Evolutionary conservation across 2,888 invertebrate genomes (phyloP), one percentile per base, ranked within the genome.

Genomic region (Chaetoderma sp.): DNA sequence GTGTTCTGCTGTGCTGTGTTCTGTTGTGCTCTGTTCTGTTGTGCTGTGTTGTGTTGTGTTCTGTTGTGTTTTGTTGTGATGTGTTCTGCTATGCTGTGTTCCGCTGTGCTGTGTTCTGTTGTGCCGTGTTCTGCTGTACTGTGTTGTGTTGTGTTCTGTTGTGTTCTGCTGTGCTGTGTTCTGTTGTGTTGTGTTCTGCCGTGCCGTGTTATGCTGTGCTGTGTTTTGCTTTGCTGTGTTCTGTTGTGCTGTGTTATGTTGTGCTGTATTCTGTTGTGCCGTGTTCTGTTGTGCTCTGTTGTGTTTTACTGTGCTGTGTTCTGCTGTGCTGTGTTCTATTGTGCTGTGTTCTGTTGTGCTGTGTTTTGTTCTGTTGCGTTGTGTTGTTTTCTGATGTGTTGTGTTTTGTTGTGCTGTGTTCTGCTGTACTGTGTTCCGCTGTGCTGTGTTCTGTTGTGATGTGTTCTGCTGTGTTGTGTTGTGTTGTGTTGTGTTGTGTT

Each of bases 231-330:
- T 60, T 30, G 65, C 60, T n/a, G 58, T 30, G 58, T 66, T 16
- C n/a, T n/a, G n/a, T n/a, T n/a, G n/a, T n/a, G n/a, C n/a, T n/a
- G n/a, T n/a, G n/a, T n/a, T n/a, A n/a, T 67, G 33, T 65, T 66
- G 32, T 45, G 27, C 32, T 67, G 21, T 57, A 59, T 30, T 67
- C 30, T 45, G 23, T 33, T 67, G 4, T 67, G 30, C 66, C 67
- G 8, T 66, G 45, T 65, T 66, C 42, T 67, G 18, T n/a, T n/a
- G n/a, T n/a, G n/a, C n/a, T n/a, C n/a, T n/a, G n/a, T n/a, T n/a
- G n/a, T n/a, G n/a, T n/a, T 39, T 66, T 21, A 39, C 65, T 65
- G 47, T 65, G 39, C 63, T 65, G 42, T 66, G 27, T 56, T 58
- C 13, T 42, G 28, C 65, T 65, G 2, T 58, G 18, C 57, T 67